Evolutionary conservation across 2,888 invertebrate species (phyloP).

Genomic region (Gandaritis pyraliata): DNA sequence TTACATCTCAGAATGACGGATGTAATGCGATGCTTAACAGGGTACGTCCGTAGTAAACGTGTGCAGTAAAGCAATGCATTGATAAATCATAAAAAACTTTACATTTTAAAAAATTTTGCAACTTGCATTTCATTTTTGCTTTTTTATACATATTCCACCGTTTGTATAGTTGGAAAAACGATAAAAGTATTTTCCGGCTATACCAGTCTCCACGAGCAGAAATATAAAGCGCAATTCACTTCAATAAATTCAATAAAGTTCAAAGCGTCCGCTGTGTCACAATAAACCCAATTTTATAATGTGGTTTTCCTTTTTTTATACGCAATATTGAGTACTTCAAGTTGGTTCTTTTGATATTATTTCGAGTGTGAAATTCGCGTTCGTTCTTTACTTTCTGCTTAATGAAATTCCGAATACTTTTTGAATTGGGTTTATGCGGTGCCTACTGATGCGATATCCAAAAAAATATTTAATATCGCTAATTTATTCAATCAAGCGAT

Average conservation of each 20-base stretch:
- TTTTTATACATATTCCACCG: no score
- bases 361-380: conserved; percentile 74
- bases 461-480: conserved; percentile 56
- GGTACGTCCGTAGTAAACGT: no score
- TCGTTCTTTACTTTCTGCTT: conserved; percentile 71
- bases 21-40: no score
- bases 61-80: no score
- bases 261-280: conserved; percentile 41
- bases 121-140: no score
- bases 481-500: conserved; percentile 61
- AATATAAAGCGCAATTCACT: background rate
- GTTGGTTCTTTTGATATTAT: conserved; percentile 71
- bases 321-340: conserved; percentile 70
- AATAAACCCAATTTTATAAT: conserved; percentile 71
- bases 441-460: conserved; percentile 39
- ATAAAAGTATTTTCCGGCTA: background rate
- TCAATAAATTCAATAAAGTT: conserved; percentile 34
- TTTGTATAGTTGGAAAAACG: background rate
- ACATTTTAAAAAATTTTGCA: no score
- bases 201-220: conserved; percentile 1
- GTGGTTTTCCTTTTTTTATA: conserved; percentile 66
- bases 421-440: conserved; percentile 43
- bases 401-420: conserved; percentile 73
- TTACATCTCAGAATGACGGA: no score
- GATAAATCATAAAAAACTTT: no score